Evolutionary conservation across 2,113 vertebrate genomes (phyloP), one percentile per base, ranked within the genome.

Genomic region (Irena cyanogastra): DNA sequence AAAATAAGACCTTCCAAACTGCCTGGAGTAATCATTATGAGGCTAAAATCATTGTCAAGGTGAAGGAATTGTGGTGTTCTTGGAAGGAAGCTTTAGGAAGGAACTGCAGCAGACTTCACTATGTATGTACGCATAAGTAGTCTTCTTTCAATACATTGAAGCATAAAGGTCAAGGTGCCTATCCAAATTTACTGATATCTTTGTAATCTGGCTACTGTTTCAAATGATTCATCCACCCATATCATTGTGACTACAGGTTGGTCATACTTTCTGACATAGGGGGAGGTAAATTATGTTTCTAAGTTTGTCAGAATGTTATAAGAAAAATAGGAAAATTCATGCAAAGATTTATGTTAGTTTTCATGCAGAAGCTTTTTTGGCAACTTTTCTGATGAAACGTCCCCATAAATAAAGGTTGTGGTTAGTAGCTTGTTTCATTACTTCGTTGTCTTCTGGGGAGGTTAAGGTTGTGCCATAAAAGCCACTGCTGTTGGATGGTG

Each of bases 41-140:
- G 37, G 17, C 79, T 90, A 33, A 90, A 93, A 63, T 92, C 35
- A 30, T 90, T 95, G 75, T 59, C 31, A 22, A 71, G 65, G 83
- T 81, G 26, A 26, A 83, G 27, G n/a, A 86, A 41, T 52, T 22
- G 16, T 5, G 5, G 12, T 14, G 7, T 80, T 59, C 33, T 52
- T 53, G 44, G 60, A 74, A 88, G 59, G 47, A 83, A 81, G 24
- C 41, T 74, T 41, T 26, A 49, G 24, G 6, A n/a, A n/a, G 20
- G 47, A 81, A 18, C 22, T 74, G 39, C 50, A 60, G 24, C 26
- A 37, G 64, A 3, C 18, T 47, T 65, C 52, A 18, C 42, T 42
- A 7, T 1, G 0, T 11, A 2, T 13, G 1, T 3, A 37, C 6
- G 1, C 8, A 7, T n/a, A 24, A 52, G 5, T 5, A 63, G 39